Evolutionary conservation across 2,113 vertebrate species (phyloP).

Genomic region (Oncorhynchus masou): DNA sequence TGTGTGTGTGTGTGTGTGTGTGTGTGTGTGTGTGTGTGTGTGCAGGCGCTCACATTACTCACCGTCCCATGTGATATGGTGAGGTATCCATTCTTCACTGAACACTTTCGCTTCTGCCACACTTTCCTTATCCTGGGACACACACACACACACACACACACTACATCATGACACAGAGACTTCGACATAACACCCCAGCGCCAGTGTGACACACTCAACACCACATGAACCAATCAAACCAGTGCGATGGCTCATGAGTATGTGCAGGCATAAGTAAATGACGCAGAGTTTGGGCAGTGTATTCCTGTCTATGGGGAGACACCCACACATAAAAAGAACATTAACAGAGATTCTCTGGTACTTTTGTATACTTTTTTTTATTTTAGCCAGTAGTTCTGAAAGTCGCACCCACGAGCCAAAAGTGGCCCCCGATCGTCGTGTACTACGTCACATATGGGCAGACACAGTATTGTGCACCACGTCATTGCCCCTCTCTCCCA

Average conservation of each 20-base stretch:
- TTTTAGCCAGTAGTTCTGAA: too few species aligned
- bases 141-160: too few species aligned
- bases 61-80: constrained; percentile 98
- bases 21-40: neutral
- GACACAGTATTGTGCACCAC: too few species aligned
- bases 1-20: neutral
- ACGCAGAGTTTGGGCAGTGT: neutral
- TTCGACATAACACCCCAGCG: neutral
- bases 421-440: too few species aligned
- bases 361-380: too few species aligned
- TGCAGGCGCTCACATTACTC: constrained; percentile 45
- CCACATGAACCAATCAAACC: neutral
- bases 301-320: neutral
- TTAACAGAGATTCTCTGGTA: too few species aligned
- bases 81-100: constrained; percentile 95
- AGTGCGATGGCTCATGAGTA: neutral
- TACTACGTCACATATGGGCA: too few species aligned
- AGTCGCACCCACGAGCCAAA: too few species aligned
- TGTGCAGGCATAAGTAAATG: neutral
- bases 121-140: constrained; percentile 72
- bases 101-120: constrained; percentile 84
- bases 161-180: neutral
- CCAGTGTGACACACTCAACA: neutral
- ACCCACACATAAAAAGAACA: neutral
- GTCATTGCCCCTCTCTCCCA: too few species aligned